Evolutionary conservation across 2,888 invertebrate genomes (phyloP), one percentile per base, ranked within the genome.

Genomic region (Copidosoma aretas): DNA sequence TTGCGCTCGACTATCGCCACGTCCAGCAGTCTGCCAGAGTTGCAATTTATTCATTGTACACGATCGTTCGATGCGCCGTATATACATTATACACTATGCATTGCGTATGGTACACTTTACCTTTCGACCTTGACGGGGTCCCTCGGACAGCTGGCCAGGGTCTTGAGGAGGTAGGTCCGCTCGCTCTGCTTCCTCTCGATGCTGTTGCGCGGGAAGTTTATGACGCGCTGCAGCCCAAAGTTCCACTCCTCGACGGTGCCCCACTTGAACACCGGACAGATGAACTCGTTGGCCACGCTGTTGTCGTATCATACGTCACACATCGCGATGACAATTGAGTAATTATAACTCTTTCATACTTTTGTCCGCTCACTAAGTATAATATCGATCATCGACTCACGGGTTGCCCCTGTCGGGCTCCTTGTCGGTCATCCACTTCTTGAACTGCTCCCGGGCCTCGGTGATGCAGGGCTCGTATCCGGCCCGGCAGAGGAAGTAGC

Each of bases 241-340:
- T 93, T 89, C 93, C 93, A 94, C 81, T 93, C 93, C 56, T 91
- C 89, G 75, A 87, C 86, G 0, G 91, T 89, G 0, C 93, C 93
- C 90, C 92, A 93, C 83, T 90, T 90, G 82, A 93, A 93, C 0
- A 93, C 92, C 1, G 93, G 92, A 72, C 93, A 93, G 71, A 93
- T 89, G 81, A 88, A 91, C 78, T 90, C 89, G 81, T 91, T 91
- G 21, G 91, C 87, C 60, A 93, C 89, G 10, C 93, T 93, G 81
- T 10, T 46, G 43, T 15, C 17, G 41, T 14, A n/a, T n/a, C n/a
- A n/a, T n/a, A n/a, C n/a, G n/a, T n/a, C n/a, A n/a, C n/a, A n/a
- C n/a, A n/a, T n/a, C n/a, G n/a, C n/a, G n/a, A n/a, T n/a, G n/a
- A n/a, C n/a, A n/a, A n/a, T n/a, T n/a, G n/a, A n/a, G n/a, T n/a